Evolutionary conservation across 35 echinoderm and acorn worm genomes (phyloP).

Genomic region (Chiridota heheva): DNA sequence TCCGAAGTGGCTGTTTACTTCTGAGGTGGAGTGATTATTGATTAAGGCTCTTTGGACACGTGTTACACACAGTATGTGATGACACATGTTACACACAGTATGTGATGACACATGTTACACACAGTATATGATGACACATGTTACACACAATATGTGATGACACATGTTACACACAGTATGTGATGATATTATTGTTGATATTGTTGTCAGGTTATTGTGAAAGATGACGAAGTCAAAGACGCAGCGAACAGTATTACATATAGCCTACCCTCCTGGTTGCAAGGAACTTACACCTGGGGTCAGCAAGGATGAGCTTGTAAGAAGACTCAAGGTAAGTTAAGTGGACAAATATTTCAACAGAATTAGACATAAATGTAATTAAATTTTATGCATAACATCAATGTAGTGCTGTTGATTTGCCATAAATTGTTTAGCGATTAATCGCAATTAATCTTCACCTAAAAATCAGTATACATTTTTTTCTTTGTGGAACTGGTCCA

Average conservation of each 20-base stretch:
- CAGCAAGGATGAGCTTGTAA: constrained; percentile 88
- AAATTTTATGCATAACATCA: background rate
- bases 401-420: background rate
- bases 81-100: too few relatives aligned
- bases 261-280: constrained; percentile 79
- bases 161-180: too few relatives aligned
- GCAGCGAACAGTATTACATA: constrained; percentile 34
- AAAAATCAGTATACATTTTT: background rate
- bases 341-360: background rate
- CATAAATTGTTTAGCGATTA: background rate
- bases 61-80: too few relatives aligned
- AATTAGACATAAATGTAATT: background rate
- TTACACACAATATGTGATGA: too few relatives aligned
- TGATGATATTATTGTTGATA: too few relatives aligned
- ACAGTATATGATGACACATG: too few relatives aligned
- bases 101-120: too few relatives aligned
- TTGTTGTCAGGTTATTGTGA: too few relatives aligned
- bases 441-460: background rate
- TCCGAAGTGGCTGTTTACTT: too few relatives aligned
- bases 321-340: constrained; percentile 79
- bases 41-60: too few relatives aligned
- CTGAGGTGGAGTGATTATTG: too few relatives aligned
- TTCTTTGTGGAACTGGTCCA: background rate
- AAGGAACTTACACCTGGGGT: constrained; percentile 92
- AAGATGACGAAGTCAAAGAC: constrained; percentile 68